Base-by-base conservation (phyloP, 2,888 invertebrate species). In the Nasonia oneida region DNA sequence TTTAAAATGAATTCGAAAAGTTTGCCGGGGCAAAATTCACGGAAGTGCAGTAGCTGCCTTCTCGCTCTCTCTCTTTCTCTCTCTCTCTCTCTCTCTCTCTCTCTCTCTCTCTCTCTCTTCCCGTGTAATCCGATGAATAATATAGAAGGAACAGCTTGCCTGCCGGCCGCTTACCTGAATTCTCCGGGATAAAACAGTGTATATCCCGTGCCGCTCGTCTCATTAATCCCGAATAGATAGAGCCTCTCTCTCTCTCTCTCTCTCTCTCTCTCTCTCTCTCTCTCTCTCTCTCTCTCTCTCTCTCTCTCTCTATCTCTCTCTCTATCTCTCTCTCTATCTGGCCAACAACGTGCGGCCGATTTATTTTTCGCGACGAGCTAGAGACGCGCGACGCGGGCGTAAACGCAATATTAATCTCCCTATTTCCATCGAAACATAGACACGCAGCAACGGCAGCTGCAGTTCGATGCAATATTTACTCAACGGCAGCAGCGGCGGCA, bases 391-490 rank as follows among this genome's bases (percentile, higher is more conserved):
- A 12, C 29, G 23, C 3, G 12, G n/a, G 39, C 73, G 42, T 73
- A 73, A 73, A 23, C 57, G 53, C 29, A 50, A 71, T 39, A 53
- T 53, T 71, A 57, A 70, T 53, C 42, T 53, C 10, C 33, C 33
- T 47, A 57, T 73, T 79, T 50, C 50, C 50, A 47, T 29, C 47
- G 29, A 50, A 50, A 33, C 15, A 50, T 33, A 70, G 15, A 42
- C 29, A 47, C 29, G 29, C 42, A 73, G 23, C n/a, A 73, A 6
- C 57, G 5, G n/a, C 23, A 67, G n/a, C n/a, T n/a, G 39, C 14
- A 61, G 23, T 61, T 23, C 42, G 73, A 57, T 61, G 12, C 61
- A 29, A 73, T 80, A 73, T 81, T 57, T 73, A 81, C 57, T 81
- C 70, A 10, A 14, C 18, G 12, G 47, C 47, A 73, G 57, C 57